phyloP scores from a whole-genome alignment of 53 echinoderm and acorn worm genomes.

The Hippasteria phrygiana region DNA sequence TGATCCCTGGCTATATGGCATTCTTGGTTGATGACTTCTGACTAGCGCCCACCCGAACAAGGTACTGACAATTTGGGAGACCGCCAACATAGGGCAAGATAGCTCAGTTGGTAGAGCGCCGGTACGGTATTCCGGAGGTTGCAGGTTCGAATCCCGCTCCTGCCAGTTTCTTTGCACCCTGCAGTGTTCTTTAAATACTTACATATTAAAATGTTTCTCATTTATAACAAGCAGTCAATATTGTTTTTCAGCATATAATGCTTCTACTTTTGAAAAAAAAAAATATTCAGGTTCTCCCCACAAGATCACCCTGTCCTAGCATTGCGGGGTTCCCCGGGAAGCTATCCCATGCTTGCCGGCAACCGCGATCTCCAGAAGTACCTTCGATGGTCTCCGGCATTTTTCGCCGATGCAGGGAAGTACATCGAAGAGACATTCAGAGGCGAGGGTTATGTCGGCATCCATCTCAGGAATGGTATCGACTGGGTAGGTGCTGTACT shows the following conservation, averaged over 20 bases:
- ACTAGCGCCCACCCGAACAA: too few species aligned
- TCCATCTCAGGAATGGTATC: slow-evolving; percentile 90
- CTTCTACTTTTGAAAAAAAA: background rate
- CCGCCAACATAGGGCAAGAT: too few species aligned
- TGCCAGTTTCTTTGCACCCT: too few species aligned
- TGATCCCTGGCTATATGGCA: too few species aligned
- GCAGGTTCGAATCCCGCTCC: too few species aligned
- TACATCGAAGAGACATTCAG: slow-evolving; percentile 80
- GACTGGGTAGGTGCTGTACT: slow-evolving; percentile 84
- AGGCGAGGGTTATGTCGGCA: slow-evolving; percentile 84
- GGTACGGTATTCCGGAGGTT: too few species aligned
- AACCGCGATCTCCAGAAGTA: slow-evolving; percentile 84
- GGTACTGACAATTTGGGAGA: too few species aligned
- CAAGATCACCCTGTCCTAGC: slow-evolving; percentile 91
- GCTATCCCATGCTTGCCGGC: slow-evolving; percentile 68
- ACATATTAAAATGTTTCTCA: too few species aligned
- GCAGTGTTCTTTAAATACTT: too few species aligned
- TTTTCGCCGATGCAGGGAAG: slow-evolving; percentile 77
- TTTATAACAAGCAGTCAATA: background rate
- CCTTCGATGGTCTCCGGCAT: slow-evolving; percentile 74
- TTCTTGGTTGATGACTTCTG: too few species aligned
- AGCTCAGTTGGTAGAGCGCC: too few species aligned
- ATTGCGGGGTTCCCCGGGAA: slow-evolving; percentile 85
- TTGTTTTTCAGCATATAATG: background rate
- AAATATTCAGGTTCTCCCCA: slow-evolving; percentile 90